phyloP scores from a whole-genome alignment of 2,888 invertebrate genomes.

The Conistra vaccinii region DNA sequence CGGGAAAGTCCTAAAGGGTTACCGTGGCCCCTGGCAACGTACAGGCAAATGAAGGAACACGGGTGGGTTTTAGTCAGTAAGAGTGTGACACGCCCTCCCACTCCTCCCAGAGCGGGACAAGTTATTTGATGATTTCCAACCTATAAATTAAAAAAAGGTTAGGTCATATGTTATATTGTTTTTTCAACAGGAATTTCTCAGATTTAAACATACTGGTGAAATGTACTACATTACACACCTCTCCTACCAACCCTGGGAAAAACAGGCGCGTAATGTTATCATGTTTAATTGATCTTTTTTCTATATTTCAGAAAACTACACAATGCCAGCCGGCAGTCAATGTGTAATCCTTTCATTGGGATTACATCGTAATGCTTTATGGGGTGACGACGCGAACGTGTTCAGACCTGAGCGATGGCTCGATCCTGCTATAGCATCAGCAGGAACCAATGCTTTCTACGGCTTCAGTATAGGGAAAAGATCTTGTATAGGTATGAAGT shows the following conservation, averaged over 20 bases:
- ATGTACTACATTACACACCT: neutral
- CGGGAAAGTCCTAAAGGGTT: no score
- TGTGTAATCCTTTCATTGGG: conserved; percentile 58
- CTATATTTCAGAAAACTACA: conserved; percentile 50
- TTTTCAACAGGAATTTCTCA: neutral
- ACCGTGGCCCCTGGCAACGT: no score
- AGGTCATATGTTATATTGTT: neutral
- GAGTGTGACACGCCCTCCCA: no score
- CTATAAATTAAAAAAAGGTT: no score
- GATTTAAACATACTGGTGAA: neutral
- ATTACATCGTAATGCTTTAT: conserved; percentile 49
- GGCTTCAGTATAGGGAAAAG: conserved; percentile 68
- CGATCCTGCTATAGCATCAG: conserved; percentile 53
- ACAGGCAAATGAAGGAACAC: no score
- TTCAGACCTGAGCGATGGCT: conserved; percentile 75
- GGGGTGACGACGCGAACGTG: conserved; percentile 67
- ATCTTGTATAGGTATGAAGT: conserved; percentile 66
- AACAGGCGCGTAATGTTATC: neutral
- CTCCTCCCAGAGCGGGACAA: no score
- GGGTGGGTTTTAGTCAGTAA: no score
- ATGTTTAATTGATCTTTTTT: neutral
- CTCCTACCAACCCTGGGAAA: neutral
- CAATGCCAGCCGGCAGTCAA: conserved; percentile 53
- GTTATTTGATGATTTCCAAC: no score
- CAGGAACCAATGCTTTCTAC: conserved; percentile 54